Conservation (phyloP, 2,888 invertebrate species). For the Eretmocerus hayati region DNA sequence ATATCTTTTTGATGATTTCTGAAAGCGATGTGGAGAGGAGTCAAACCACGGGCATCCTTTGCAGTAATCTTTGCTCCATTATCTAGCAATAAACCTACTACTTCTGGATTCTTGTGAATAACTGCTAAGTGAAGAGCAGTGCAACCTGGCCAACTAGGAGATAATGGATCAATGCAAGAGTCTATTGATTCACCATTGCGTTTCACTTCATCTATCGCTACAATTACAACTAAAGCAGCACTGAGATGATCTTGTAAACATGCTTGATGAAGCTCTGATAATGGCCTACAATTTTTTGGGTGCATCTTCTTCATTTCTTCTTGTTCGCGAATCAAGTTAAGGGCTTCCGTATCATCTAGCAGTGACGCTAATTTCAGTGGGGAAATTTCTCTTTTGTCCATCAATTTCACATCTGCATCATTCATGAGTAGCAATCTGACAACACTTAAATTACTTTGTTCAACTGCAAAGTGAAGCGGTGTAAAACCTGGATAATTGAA, state of each 20-base stretch:
- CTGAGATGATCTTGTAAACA: background rate
- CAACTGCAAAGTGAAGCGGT: conserved; percentile 1
- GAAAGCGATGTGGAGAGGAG: background rate
- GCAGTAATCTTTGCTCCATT: background rate
- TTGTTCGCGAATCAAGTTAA: background rate
- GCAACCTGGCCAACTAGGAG: background rate
- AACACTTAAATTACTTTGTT: background rate
- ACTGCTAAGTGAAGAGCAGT: background rate
- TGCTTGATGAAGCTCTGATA: background rate
- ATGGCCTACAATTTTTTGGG: background rate
- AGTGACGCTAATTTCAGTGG: background rate
- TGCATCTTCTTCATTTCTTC: background rate
- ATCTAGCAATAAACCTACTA: background rate
- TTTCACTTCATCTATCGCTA: background rate
- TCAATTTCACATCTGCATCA: background rate
- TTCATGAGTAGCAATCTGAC: background rate
- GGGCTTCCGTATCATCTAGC: background rate
- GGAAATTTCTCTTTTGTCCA: background rate
- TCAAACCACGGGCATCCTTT: background rate
- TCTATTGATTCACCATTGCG: background rate
- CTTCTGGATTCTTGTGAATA: background rate
- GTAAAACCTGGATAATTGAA: background rate
- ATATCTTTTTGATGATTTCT: background rate
- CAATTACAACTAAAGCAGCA: background rate
- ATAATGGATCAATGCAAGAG: background rate